These are phyloP conservation scores for Chaenogobius annularis DNA, from an alignment of 2,113 vertebrate species.

Conservation along the genomic window DNA sequence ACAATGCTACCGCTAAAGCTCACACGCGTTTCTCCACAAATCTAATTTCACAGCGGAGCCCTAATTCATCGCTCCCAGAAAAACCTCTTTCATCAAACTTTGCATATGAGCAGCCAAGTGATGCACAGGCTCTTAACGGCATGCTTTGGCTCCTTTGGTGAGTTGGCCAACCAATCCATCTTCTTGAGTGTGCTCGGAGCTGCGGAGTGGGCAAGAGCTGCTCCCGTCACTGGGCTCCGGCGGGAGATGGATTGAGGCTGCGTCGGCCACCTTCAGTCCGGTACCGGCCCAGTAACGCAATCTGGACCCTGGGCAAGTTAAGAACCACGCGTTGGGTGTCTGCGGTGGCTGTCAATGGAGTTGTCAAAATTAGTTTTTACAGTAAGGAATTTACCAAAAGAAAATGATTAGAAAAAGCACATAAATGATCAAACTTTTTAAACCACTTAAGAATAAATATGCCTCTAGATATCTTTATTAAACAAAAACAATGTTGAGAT, in stretches of 20 bases:
- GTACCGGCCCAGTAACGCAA: constrained; percentile 78
- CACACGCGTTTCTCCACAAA: constrained; percentile 63
- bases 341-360: constrained; percentile 56
- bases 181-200: constrained; percentile 81
- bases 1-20: constrained; percentile 68
- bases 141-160: constrained; percentile 82
- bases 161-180: constrained; percentile 85
- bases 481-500: too few species aligned
- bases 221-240: constrained; percentile 85
- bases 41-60: constrained; percentile 75
- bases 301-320: constrained; percentile 70
- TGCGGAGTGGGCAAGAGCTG: constrained; percentile 79
- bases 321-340: constrained; percentile 60
- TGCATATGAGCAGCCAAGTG: constrained; percentile 85
- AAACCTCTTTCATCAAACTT: constrained; percentile 84
- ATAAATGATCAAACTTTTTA: too few species aligned
- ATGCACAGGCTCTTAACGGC: constrained; percentile 82
- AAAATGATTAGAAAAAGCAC: too few species aligned
- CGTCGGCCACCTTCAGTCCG: constrained; percentile 77
- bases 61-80: constrained; percentile 79
- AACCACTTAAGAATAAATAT: too few species aligned
- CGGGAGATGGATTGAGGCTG: constrained; percentile 87
- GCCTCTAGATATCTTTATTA: too few species aligned
- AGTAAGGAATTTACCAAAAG: too few species aligned
- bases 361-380: background rate